phyloP scores from a whole-genome alignment of 2,113 vertebrate genomes.

The Jacana jacana region DNA sequence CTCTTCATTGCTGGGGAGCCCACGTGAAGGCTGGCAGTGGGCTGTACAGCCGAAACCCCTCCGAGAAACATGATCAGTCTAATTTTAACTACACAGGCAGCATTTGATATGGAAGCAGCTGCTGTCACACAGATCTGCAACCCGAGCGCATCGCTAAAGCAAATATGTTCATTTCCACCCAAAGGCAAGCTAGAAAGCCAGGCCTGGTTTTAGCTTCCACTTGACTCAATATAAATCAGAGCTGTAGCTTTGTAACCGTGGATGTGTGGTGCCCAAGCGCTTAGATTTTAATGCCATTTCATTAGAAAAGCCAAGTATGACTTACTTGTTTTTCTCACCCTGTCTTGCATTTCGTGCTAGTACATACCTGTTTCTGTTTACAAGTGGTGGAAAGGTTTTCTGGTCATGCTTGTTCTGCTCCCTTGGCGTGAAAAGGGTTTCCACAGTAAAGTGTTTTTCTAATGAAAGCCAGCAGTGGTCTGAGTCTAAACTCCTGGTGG shows the following conservation, averaged over 20 bases:
- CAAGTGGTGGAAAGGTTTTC: not conserved
- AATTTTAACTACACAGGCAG: conserved; percentile 70
- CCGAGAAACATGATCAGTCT: conserved; percentile 61
- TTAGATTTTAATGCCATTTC: not conserved
- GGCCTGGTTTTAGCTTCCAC: conserved; percentile 7
- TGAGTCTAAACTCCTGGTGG: not conserved
- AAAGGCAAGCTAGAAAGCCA: conserved; percentile 43
- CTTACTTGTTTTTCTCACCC: not conserved
- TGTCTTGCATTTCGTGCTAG: not conserved
- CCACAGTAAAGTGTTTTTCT: not conserved
- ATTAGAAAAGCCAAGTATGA: not conserved
- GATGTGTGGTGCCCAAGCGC: not conserved
- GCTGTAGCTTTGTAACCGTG: not conserved
- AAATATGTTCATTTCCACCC: conserved; percentile 60
- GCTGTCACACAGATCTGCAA: conserved; percentile 68
- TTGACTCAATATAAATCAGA: not conserved
- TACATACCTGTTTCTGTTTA: conserved; percentile 28
- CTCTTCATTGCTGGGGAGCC: not conserved
- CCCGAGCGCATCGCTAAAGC: conserved; percentile 21
- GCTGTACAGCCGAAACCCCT: not conserved
- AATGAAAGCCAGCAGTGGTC: not conserved
- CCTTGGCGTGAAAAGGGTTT: not conserved
- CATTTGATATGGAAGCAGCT: conserved; percentile 77
- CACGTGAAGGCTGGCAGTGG: not conserved
- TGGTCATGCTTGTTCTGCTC: not conserved